A percentile compares a stretch with the other conserved stretches of the same genome.
phyloP scores from a whole-genome alignment of 2,888 invertebrate genomes.

The Clepsis dumicolana region DNA sequence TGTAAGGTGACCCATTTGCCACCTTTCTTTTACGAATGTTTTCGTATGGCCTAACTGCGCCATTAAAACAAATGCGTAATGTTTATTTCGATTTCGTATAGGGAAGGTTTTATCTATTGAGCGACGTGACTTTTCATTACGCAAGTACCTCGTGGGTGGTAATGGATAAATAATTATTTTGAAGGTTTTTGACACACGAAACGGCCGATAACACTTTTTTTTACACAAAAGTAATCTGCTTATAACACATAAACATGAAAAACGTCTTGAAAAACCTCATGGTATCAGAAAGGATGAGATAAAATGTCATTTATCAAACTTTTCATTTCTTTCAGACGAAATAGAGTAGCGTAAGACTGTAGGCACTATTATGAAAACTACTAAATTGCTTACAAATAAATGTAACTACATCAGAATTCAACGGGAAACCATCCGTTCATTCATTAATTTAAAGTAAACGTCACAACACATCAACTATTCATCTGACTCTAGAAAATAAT shows the following conservation, averaged over 20 bases:
- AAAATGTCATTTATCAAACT: no score
- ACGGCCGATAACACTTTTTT: not conserved
- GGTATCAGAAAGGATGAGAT: no score
- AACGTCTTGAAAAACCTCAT: no score
- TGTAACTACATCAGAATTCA: not conserved
- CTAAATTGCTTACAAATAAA: no score
- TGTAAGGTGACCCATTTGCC: constrained; percentile 21
- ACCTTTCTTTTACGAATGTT: constrained; percentile 35
- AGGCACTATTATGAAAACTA: no score
- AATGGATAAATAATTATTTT: constrained; percentile 1
- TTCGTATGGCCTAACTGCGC: not conserved
- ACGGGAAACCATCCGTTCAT: not conserved
- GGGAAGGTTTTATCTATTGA: not conserved
- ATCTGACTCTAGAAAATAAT: not conserved
- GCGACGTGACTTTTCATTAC: constrained; percentile 3
- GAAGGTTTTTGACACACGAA: not conserved
- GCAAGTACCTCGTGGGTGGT: not conserved
- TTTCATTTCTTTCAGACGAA: no score
- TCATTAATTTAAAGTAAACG: not conserved
- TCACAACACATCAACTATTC: not conserved
- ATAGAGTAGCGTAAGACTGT: no score
- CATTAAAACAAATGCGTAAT: not conserved
- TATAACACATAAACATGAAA: no score
- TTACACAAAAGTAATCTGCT: not conserved
- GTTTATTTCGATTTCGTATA: not conserved